Evolutionary conservation across 2,888 invertebrate genomes (phyloP).

Genomic region (Caenorhabditis virilis): DNA sequence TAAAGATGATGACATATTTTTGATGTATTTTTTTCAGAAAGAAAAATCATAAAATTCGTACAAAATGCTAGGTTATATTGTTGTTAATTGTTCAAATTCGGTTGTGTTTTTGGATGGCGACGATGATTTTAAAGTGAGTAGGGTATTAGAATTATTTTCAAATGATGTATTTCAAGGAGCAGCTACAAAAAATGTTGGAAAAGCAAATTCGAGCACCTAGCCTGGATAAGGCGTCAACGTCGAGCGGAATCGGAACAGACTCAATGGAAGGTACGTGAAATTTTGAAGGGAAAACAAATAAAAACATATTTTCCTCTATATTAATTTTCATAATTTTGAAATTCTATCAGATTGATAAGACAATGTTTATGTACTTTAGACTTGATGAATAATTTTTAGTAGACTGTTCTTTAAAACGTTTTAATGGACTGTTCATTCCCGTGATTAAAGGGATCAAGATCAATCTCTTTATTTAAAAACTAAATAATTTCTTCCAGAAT

Average conservation of each 20-base stretch:
- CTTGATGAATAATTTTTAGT: too few species aligned
- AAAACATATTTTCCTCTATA: neutral
- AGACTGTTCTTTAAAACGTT: too few species aligned
- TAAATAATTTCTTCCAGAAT: too few species aligned
- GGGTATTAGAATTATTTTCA: neutral
- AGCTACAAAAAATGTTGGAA: slow-evolving; percentile 21
- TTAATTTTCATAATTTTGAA: too few species aligned
- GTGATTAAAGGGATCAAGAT: too few species aligned
- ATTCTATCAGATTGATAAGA: too few species aligned
- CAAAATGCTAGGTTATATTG: slow-evolving; percentile 38
- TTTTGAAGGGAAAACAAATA: neutral
- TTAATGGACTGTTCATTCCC: too few species aligned
- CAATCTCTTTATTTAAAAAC: too few species aligned
- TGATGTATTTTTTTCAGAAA: too few species aligned
- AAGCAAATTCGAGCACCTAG: slow-evolving; percentile 22
- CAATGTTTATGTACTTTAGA: too few species aligned
- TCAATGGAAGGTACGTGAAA: slow-evolving; percentile 21
- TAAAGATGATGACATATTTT: too few species aligned
- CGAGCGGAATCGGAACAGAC: slow-evolving; percentile 28
- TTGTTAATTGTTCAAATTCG: slow-evolving; percentile 33
- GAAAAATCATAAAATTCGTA: too few species aligned
- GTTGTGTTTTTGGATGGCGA: slow-evolving; percentile 38
- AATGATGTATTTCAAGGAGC: slow-evolving; percentile 9
- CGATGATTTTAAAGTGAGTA: slow-evolving; percentile 23
- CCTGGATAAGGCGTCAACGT: slow-evolving; percentile 19